Conservation (phyloP, 1,140 invertebrate species). For the Drosophila persimilis region DNA sequence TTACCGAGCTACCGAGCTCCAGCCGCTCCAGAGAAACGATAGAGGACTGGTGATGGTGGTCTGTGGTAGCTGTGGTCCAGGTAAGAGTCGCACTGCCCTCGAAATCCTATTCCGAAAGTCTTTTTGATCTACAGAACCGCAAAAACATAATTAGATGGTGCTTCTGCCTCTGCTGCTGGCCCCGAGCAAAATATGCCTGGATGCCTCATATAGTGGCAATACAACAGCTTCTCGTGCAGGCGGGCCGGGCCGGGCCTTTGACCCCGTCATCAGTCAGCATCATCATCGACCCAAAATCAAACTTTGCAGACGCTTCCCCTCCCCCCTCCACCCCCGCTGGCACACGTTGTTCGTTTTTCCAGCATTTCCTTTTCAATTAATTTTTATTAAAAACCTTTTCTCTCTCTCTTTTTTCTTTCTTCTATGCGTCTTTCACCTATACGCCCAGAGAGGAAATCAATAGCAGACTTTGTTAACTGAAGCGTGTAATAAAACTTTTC, state of each 20-base stretch:
- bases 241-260: background rate
- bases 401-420: background rate
- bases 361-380: slow-evolving; percentile 69
- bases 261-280: slow-evolving; percentile 2
- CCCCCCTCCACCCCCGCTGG: background rate
- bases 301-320: slow-evolving; percentile 54
- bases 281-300: slow-evolving; percentile 34
- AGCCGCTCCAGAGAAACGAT: too few relatives aligned
- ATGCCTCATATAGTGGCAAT: slow-evolving; percentile 11
- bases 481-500: slow-evolving; percentile 64
- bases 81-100: too few relatives aligned
- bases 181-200: too few relatives aligned
- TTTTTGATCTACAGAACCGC: too few relatives aligned
- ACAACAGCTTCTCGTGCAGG: slow-evolving; percentile 20
- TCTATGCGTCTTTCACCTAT: slow-evolving; percentile 29
- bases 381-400: slow-evolving; percentile 63
- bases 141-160: too few relatives aligned
- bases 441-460: slow-evolving; percentile 51
- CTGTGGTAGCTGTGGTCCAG: too few relatives aligned
- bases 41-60: too few relatives aligned
- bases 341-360: slow-evolving; percentile 2
- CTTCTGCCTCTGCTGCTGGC: too few relatives aligned
- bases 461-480: slow-evolving; percentile 68
- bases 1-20: too few relatives aligned
- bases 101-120: too few relatives aligned